These are phyloP conservation scores for Leguminivora glycinivorella DNA, from an alignment of 1,140 invertebrate genomes.

Conservation along the genomic window DNA sequence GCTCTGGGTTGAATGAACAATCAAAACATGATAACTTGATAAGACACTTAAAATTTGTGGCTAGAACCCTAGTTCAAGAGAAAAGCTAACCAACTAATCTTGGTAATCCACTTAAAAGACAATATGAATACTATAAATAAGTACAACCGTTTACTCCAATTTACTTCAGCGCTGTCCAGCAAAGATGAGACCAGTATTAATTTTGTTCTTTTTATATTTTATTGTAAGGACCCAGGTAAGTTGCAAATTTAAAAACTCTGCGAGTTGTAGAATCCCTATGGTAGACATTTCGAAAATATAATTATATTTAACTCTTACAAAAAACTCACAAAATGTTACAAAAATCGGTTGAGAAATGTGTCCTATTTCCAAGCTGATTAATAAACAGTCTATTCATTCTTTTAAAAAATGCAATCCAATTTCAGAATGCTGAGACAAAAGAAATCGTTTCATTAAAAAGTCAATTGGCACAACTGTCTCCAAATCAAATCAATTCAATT, in stretches of 20 bases:
- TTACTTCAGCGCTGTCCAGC: neutral
- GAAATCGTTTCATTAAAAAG: neutral
- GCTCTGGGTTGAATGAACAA: neutral
- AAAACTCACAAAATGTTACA: no score
- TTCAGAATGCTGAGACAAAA: slow-evolving; percentile 7
- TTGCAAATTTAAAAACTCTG: neutral
- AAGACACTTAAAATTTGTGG: neutral
- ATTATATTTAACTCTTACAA: no score
- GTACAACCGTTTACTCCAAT: neutral
- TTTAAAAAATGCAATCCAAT: no score
- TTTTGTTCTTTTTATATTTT: neutral
- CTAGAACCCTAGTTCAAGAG: neutral
- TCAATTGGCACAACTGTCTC: neutral
- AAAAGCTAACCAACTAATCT: neutral
- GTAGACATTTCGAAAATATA: no score
- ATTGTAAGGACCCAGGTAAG: slow-evolving; percentile 6
- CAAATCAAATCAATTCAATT: neutral
- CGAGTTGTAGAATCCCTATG: no score
- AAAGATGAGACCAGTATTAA: slow-evolving; percentile 3
- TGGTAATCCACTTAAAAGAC: neutral
- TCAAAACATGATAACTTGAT: neutral
- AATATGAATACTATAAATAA: slow-evolving; percentile 3
- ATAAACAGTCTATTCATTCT: neutral
- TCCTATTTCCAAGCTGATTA: no score
- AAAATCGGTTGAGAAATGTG: no score